Percentiles rank a stretch among this genome's conserved stretches.
Conservation (phyloP, 2,797 vertebrate genomes). For the Eulemur coronatus region DNA sequence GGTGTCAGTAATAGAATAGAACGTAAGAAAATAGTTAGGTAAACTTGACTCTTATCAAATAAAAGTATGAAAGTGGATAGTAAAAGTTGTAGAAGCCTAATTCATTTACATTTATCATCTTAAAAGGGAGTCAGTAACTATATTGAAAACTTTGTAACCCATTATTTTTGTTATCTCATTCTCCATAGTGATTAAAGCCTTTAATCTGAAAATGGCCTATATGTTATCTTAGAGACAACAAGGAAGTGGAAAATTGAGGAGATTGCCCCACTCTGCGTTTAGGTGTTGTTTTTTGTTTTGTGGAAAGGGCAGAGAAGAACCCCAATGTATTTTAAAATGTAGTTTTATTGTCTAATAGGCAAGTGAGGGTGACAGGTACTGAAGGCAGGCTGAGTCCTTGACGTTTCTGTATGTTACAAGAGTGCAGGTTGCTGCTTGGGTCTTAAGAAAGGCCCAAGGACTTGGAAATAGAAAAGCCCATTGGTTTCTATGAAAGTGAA, state of each 20-base stretch:
- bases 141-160: background rate
- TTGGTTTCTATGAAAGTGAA: slow-evolving; percentile 91
- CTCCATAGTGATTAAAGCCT: background rate
- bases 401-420: background rate
- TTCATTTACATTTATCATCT: slow-evolving; percentile 10
- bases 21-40: background rate
- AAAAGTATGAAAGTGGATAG: background rate
- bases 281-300: background rate
- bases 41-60: background rate
- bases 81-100: background rate
- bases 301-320: background rate
- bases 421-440: background rate
- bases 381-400: background rate
- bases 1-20: background rate
- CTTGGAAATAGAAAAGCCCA: background rate
- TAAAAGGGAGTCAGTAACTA: slow-evolving; percentile 27
- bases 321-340: background rate
- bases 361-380: background rate
- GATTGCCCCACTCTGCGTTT: background rate
- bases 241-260: slow-evolving; percentile 21
- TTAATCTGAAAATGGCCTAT: slow-evolving; percentile 8
- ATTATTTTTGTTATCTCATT: slow-evolving; percentile 12
- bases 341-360: background rate
- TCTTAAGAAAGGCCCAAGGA: background rate
- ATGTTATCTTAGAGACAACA: background rate